phyloP scores from a whole-genome alignment of 2,113 vertebrate genomes.

The Daboia siamensis region DNA sequence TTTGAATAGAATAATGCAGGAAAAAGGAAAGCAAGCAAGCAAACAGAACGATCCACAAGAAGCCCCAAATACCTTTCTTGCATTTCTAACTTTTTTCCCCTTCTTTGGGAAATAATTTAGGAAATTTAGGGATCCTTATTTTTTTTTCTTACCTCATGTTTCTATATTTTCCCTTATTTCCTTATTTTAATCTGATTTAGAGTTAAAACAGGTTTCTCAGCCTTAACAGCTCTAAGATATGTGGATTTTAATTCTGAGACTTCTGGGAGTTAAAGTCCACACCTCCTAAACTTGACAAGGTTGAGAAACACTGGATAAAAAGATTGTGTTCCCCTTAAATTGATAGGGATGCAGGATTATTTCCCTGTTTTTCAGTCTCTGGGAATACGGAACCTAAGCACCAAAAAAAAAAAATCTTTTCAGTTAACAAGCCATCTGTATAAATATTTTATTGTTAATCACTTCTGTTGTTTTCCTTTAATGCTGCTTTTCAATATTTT shows the following conservation, averaged over 20 bases:
- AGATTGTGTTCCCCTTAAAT: not conserved
- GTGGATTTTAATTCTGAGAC: not conserved
- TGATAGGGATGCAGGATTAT: not conserved
- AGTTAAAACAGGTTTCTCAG: not conserved
- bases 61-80: not conserved
- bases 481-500: not conserved
- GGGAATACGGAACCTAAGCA: not conserved
- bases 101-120: not conserved
- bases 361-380: not conserved
- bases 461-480: not conserved
- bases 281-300: not conserved
- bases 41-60: not conserved
- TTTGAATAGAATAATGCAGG: not conserved
- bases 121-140: not conserved
- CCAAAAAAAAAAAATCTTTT: not conserved
- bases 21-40: not conserved
- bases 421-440: not conserved
- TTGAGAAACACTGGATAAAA: not conserved
- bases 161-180: not conserved
- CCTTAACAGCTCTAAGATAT: not conserved
- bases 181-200: not conserved
- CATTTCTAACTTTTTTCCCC: not conserved
- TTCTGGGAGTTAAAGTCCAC: not conserved
- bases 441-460: not conserved
- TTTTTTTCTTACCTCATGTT: not conserved